Base-by-base conservation (phyloP, 1,140 invertebrate genomes). In the Myzus persicae region DNA sequence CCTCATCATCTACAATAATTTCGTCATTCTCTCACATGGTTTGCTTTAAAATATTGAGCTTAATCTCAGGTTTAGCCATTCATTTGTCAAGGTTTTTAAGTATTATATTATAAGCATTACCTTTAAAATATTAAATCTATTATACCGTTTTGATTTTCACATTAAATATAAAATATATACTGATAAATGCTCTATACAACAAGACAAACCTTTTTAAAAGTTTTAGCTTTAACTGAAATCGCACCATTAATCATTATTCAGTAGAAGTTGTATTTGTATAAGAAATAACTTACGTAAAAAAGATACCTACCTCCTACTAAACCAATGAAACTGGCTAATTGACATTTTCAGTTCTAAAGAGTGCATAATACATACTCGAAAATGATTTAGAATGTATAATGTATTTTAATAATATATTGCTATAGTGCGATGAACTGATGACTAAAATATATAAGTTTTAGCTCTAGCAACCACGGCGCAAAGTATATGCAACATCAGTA, bases 381-480 rank as follows among this genome's bases (percentile, higher is more conserved):
- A 76, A 31, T 76, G 59, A 76, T 76, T 76, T n/a, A 76, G 59
- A 67, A 67, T 67, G 31, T n/a, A 76, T 76, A 76, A 76, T 76
- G 18, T 67, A 67, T 67, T n/a, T n/a, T n/a, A 67, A 67, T n/a
- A 67, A 67, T 67, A 76, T 2, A 76, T n/a, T 18, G 1, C n/a
- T n/a, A n/a, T 18, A 76, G 59, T 18, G 31, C 31, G n/a, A 20
- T n/a, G 59, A 67, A n/a, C 59, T n/a, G 59, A 67, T n/a, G 59
- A 67, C 59, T 76, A n/a, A 18, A 36, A 14, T 76, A 76, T 51
- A 51, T 51, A 22, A 82, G 5, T 14, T 82, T 67, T 38, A 51
- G n/a, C n/a, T n/a, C n/a, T 81, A 36, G 18, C 36, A 82, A 82
- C n/a, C 20, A 40, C 81, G 36, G 81, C 20, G 81, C 7, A 0